Evolutionary conservation across 2,797 vertebrate genomes (phyloP), one percentile per base, ranked within the genome.

Genomic region (Ambastaia sidthimunki): DNA sequence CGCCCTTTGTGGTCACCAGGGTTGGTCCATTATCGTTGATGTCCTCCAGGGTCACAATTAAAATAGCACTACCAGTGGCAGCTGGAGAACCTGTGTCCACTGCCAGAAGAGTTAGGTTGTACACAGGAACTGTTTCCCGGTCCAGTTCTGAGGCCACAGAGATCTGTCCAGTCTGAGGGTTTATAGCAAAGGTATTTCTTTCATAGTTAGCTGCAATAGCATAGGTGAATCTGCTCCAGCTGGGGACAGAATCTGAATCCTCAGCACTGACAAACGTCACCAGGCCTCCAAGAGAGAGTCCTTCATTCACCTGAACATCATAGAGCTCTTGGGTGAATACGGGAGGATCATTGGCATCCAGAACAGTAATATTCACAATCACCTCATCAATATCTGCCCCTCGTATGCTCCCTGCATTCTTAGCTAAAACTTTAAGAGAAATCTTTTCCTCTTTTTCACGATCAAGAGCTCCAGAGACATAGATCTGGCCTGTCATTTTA

Each of bases 141-240:
- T 99, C 98, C 48, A 99, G 88, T 82, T 96, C 96, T 31, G 96
- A 93, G 1, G 95, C 93, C 2, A 99, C 96, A 0, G 96, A 98
- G 86, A 99, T 95, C 87, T 98, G 97, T 16, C 98, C 98, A 0
- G 96, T 98, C 89, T 98, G 97, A 0, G 97, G 93, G 73, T 99
- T 96, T 84, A 99, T 96, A 28, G 95, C 96, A 83, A 99, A 99
- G 80, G 96, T 92, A 0, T 92, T 93, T 21, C 94, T 95, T 84
- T 96, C 89, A 0, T 95, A 95, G 68, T 95, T 95, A 23, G 94
- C 89, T 54, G 94, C 93, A 3, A 99, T 93, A 71, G 95, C 95
- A 88, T 99, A 99, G 5, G 96, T 97, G 87, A 99, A 99, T 71
- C 97, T 92, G 92, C 96, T 99, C 98, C 98, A 99, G 90, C 96